A percentile compares a stretch with the other conserved stretches of the same genome.
phyloP scores from a whole-genome alignment of 53 echinoderm and acorn worm species.

The Zoroaster sp. region DNA sequence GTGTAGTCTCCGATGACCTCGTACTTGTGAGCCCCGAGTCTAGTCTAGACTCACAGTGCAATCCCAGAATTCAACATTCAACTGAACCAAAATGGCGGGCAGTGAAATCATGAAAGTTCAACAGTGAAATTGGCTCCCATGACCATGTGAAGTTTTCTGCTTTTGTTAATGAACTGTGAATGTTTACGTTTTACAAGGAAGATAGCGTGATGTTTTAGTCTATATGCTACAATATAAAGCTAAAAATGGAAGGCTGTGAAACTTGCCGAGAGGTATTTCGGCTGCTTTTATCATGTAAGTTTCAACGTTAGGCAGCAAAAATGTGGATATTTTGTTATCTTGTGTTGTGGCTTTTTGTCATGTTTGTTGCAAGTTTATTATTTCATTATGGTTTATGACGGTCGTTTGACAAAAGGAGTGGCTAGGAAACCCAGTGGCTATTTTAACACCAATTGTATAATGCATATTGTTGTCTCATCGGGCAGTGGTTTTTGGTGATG shows the following conservation, averaged over 20 bases:
- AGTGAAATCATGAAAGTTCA: background rate
- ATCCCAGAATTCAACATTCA: slow-evolving; percentile 41
- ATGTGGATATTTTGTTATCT: background rate
- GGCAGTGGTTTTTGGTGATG: too few species aligned
- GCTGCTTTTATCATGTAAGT: slow-evolving; percentile 66
- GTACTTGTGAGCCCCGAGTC: too few species aligned
- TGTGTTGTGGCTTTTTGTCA: background rate
- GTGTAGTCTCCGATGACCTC: too few species aligned
- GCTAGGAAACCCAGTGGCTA: too few species aligned
- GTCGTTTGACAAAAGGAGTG: too few species aligned
- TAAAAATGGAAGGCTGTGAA: slow-evolving; percentile 61
- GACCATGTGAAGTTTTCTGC: background rate
- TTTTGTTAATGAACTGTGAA: background rate
- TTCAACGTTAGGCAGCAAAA: background rate
- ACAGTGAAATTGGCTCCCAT: background rate
- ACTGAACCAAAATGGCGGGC: slow-evolving; percentile 42
- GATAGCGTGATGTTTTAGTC: background rate
- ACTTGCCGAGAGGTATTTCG: slow-evolving; percentile 59
- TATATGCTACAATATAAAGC: background rate
- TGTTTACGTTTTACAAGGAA: background rate
- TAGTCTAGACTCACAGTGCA: too few species aligned
- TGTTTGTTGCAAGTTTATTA: background rate
- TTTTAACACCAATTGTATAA: too few species aligned
- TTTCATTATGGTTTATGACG: too few species aligned
- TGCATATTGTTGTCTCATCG: too few species aligned